Conservation (phyloP, 1,140 invertebrate genomes). For the Calycopis cecrops region DNA sequence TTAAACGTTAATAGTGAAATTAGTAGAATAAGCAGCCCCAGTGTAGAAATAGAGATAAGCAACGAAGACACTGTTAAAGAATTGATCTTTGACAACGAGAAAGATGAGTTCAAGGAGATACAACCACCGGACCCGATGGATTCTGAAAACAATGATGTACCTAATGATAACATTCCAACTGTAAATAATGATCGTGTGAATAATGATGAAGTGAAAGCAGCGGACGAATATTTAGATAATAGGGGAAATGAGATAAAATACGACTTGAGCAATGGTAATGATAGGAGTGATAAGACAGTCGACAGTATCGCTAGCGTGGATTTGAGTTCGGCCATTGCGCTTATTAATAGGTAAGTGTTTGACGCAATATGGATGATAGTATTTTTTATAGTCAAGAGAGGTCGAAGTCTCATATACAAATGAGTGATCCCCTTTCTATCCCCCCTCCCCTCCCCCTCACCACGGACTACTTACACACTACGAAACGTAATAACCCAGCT, state of each 20-base stretch:
- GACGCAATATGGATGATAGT: too few relatives aligned
- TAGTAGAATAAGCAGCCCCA: background rate
- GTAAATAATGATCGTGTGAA: conserved; percentile 2
- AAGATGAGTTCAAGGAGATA: conserved; percentile 6
- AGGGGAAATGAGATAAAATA: conserved; percentile 20
- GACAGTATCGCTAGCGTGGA: conserved; percentile 47
- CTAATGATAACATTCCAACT: background rate
- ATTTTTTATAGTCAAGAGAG: too few relatives aligned
- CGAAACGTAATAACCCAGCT: too few relatives aligned
- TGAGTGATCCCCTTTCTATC: too few relatives aligned
- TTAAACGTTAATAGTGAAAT: conserved; percentile 2
- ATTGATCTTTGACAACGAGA: background rate
- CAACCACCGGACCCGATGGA: conserved; percentile 13
- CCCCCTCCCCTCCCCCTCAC: too few relatives aligned
- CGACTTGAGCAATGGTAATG: conserved; percentile 19
- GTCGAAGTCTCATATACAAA: too few relatives aligned
- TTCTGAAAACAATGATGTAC: background rate
- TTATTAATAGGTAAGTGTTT: conserved; percentile 56
- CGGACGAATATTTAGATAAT: too few relatives aligned
- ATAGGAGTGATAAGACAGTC: conserved; percentile 20
- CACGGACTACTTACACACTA: too few relatives aligned
- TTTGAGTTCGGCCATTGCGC: conserved; percentile 52
- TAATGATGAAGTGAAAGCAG: background rate
- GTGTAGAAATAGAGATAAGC: background rate
- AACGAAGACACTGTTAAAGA: conserved; percentile 15